Conservation (phyloP, 2,797 vertebrate species). For the Sebastes hubbsi region DNA sequence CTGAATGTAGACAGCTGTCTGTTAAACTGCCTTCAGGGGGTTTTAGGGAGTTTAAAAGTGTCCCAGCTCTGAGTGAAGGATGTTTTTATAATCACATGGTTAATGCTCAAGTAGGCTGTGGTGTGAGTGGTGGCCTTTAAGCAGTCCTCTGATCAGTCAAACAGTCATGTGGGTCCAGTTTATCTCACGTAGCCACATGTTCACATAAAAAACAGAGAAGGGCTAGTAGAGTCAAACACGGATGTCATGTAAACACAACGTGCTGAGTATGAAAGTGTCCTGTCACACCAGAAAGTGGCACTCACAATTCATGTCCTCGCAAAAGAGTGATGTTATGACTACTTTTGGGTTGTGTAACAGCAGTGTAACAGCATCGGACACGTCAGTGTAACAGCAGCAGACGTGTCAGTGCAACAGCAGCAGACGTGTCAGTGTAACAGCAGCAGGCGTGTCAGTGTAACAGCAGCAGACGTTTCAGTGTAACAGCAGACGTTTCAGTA, state of each 20-base stretch:
- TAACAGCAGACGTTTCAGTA: too few relatives aligned
- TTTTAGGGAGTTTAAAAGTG: not conserved
- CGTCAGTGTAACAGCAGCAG: not conserved
- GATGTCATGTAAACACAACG: not conserved
- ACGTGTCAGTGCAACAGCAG: not conserved
- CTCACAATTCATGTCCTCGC: not conserved
- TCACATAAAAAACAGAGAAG: not conserved
- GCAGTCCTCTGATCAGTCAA: not conserved
- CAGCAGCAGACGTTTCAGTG: not conserved
- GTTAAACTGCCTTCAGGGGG: not conserved
- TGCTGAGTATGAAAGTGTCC: not conserved
- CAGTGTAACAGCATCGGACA: not conserved
- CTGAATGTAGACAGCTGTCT: not conserved
- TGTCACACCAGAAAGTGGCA: not conserved
- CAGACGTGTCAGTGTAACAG: not conserved
- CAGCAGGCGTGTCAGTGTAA: not conserved
- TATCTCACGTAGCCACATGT: not conserved
- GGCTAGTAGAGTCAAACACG: not conserved
- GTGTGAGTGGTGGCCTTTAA: conserved; percentile 43
- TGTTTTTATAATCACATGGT: not conserved
- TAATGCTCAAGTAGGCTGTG: conserved; percentile 9
- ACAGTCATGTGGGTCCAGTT: not conserved
- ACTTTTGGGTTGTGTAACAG: too few relatives aligned
- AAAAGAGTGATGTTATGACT: too few relatives aligned
- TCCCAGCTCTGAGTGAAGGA: not conserved